A percentile compares a stretch with the other conserved stretches of the same genome.
Evolutionary conservation across 2,113 vertebrate species (phyloP).

Genomic region (Sinocyclocheilus anshuiensis): DNA sequence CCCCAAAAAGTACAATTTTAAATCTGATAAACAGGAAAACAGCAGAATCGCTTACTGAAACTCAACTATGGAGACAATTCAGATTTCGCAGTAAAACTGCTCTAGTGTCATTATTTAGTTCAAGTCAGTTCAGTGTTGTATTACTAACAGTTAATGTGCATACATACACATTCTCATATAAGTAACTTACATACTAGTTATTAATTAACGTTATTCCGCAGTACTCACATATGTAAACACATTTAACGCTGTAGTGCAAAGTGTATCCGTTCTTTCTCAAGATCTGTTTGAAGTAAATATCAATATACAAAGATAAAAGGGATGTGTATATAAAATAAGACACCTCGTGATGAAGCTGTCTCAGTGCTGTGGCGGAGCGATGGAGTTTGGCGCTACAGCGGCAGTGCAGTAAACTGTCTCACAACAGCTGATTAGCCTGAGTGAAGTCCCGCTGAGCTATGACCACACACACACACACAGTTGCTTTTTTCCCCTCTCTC

Average conservation of each 20-base stretch:
- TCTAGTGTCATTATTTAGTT: not conserved
- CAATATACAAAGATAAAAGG: not conserved
- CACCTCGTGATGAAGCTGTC: not conserved
- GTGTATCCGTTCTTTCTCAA: not conserved
- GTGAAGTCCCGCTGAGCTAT: conserved; percentile 50
- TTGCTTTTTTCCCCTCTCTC: not conserved
- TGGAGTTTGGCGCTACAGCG: conserved; percentile 37
- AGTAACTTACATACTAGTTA: not conserved
- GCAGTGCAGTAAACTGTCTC: conserved; percentile 44
- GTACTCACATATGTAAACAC: not conserved
- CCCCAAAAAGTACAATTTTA: too few relatives aligned
- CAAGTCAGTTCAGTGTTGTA: not conserved
- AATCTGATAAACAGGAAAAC: not conserved
- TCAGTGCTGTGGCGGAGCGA: not conserved
- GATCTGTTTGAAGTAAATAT: not conserved
- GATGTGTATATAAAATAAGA: not conserved
- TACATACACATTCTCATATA: not conserved
- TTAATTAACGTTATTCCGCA: not conserved
- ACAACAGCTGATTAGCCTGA: conserved; percentile 51
- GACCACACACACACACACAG: conserved; percentile 31
- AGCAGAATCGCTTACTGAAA: not conserved
- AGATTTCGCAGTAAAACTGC: not conserved
- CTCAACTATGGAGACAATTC: not conserved
- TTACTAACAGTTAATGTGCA: not conserved
- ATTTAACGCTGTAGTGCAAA: not conserved